Percentiles rank a stretch among this genome's conserved stretches.
Conservation (phyloP, 1,140 invertebrate genomes). For the Mya arenaria region DNA sequence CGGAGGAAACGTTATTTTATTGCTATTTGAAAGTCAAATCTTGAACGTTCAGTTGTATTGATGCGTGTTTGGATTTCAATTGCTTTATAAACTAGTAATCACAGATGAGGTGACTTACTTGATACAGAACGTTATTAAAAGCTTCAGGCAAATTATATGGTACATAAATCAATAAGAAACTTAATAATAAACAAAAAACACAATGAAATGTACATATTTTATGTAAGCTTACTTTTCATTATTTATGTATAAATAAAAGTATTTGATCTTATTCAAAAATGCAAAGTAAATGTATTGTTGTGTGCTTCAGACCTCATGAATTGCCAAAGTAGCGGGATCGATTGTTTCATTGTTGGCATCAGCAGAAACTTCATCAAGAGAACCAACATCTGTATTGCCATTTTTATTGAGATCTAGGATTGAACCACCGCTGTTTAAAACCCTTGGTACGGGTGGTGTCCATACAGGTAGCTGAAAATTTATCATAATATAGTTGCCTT, state of each 20-base stretch:
- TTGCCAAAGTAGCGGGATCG: slow-evolving; percentile 35
- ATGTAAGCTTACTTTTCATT: neutral
- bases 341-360: slow-evolving; percentile 17
- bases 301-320: slow-evolving; percentile 19
- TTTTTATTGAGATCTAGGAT: slow-evolving; percentile 17
- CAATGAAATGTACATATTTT: neutral
- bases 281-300: neutral
- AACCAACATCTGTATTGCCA: neutral
- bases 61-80: neutral
- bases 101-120: neutral
- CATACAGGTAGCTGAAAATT: neutral
- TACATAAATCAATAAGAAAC: too few species aligned
- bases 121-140: neutral
- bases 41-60: neutral
- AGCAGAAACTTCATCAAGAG: neutral
- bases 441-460: slow-evolving; percentile 10
- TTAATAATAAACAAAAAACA: too few species aligned
- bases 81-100: neutral
- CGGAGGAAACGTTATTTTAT: neutral
- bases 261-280: neutral
- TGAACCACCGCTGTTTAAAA: neutral
- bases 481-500: neutral
- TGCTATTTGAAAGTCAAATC: neutral
- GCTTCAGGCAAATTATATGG: neutral
- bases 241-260: neutral